Conservation (phyloP, 2,888 invertebrate genomes). For the Eupithecia subfuscata region DNA sequence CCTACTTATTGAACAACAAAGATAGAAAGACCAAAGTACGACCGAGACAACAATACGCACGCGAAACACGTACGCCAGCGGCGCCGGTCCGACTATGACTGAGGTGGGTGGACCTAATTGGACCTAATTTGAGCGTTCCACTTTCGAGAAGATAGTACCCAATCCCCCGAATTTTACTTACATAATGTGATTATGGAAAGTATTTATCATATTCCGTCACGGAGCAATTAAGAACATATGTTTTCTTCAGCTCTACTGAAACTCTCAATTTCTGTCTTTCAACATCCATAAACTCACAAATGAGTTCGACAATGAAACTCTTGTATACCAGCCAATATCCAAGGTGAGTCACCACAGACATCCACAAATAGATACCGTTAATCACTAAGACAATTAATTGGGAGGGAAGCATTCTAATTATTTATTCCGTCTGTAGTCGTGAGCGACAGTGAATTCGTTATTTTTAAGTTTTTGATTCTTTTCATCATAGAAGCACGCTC, state of each 20-base stretch:
- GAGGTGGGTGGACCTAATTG: too few relatives aligned
- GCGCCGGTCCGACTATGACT: too few relatives aligned
- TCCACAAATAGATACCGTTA: conserved; percentile 26
- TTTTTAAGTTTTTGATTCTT: not conserved
- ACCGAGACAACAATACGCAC: too few relatives aligned
- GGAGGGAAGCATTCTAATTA: conserved; percentile 18
- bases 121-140: too few relatives aligned
- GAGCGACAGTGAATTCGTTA: not conserved
- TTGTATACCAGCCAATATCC: conserved; percentile 19
- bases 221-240: too few relatives aligned
- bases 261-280: not conserved
- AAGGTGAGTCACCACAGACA: conserved; percentile 26
- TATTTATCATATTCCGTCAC: too few relatives aligned
- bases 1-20: too few relatives aligned
- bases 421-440: conserved; percentile 1
- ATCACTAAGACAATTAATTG: conserved; percentile 24
- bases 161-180: too few relatives aligned
- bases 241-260: not conserved
- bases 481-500: not conserved
- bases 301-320: not conserved
- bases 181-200: too few relatives aligned
- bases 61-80: too few relatives aligned
- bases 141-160: too few relatives aligned
- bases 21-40: too few relatives aligned
- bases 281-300: not conserved